Evolutionary conservation across 2,888 invertebrate genomes (phyloP).

Genomic region (Mimachlamys varia): DNA sequence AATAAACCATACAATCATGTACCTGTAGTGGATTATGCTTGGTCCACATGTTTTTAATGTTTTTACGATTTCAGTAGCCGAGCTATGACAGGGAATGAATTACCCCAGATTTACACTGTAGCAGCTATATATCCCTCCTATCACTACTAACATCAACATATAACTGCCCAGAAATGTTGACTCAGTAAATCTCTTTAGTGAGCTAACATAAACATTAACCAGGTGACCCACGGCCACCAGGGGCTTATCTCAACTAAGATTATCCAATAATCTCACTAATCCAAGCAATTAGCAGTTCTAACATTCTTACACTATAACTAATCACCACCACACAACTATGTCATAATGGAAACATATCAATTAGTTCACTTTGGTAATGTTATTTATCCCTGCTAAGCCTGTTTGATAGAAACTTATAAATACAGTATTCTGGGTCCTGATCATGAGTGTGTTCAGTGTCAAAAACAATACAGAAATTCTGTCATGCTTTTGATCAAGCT

Average conservation of each 20-base stretch:
- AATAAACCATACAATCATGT: not conserved
- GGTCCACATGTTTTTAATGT: not conserved
- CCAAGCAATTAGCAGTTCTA: not conserved
- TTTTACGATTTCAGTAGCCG: not conserved
- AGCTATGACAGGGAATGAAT: not conserved
- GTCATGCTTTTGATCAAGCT: too few species aligned
- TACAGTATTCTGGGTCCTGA: too few species aligned
- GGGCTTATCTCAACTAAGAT: not conserved
- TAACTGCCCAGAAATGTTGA: not conserved
- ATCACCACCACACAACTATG: not conserved
- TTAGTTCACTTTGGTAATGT: too few species aligned
- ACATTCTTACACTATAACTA: not conserved
- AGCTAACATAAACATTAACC: not conserved
- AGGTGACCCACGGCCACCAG: not conserved
- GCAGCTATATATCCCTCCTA: not conserved
- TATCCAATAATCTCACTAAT: slow-evolving; percentile 12
- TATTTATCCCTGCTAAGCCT: too few species aligned
- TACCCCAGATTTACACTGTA: not conserved
- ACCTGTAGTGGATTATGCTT: not conserved
- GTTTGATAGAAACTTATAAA: too few species aligned
- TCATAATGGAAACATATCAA: not conserved
- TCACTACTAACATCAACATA: not conserved
- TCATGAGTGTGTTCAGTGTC: too few species aligned
- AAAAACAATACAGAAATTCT: too few species aligned
- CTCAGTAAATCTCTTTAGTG: not conserved